phyloP scores from a whole-genome alignment of 35 echinoderm and acorn worm genomes.

The Apostichopus californicus region DNA sequence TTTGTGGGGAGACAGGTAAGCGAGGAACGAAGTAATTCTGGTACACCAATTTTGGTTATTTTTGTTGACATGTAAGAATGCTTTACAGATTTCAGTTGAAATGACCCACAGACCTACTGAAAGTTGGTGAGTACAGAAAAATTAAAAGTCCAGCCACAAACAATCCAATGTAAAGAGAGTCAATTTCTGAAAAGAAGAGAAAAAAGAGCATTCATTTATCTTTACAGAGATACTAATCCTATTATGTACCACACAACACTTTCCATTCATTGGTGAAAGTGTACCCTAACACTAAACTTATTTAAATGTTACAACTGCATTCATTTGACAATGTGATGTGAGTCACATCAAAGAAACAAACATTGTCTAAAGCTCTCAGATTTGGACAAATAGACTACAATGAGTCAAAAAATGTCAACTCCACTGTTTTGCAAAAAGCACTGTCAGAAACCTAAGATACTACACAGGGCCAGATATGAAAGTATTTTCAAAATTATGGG shows the following conservation, averaged over 20 bases:
- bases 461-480: no score
- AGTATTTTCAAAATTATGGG: no score
- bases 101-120: neutral
- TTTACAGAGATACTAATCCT: neutral
- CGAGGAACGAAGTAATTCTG: no score
- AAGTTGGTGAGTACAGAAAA: slow-evolving; percentile 27
- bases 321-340: neutral
- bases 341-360: neutral
- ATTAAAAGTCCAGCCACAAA: slow-evolving; percentile 70
- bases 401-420: no score
- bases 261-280: neutral
- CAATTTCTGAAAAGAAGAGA: slow-evolving; percentile 59
- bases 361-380: neutral
- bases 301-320: neutral
- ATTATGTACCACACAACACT: neutral
- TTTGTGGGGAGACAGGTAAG: no score
- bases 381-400: neutral
- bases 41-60: no score
- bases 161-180: slow-evolving; percentile 58
- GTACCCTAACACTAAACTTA: neutral
- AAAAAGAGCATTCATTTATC: slow-evolving; percentile 7
- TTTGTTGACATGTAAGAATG: no score
- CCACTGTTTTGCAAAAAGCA: no score
- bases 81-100: no score
- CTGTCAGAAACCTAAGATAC: no score